Conservation (phyloP, 1,140 invertebrate species). For the Drosophila sproati region DNA sequence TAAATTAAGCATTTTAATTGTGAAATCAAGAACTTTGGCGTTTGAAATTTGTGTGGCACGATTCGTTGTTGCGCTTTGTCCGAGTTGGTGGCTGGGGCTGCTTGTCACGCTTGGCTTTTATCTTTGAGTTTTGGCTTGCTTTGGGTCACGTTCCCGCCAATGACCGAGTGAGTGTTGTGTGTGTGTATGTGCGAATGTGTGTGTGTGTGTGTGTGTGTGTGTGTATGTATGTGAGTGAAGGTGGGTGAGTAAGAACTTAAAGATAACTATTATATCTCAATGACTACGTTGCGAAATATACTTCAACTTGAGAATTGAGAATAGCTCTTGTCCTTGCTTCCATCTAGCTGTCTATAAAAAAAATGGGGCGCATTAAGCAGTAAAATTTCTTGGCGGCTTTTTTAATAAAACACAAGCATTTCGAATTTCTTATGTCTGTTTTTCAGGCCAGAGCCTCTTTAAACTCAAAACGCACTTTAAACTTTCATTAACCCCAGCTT, state of each 20-base stretch:
- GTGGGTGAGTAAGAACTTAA: constrained; percentile 25
- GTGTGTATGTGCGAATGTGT: not conserved
- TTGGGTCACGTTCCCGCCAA: constrained; percentile 62
- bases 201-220: not conserved
- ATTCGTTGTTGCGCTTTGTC: constrained; percentile 44
- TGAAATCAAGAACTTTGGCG: constrained; percentile 69
- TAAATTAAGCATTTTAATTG: constrained; percentile 77
- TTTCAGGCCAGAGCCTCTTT: no score
- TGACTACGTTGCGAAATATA: not conserved
- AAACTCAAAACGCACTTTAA: not conserved
- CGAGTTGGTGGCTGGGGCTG: constrained; percentile 24
- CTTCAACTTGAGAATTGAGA: not conserved
- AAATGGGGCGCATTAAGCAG: no score
- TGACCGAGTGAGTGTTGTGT: constrained; percentile 10
- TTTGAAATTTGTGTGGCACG: constrained; percentile 56
- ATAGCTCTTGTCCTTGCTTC: no score
- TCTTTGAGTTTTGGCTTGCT: constrained; percentile 28
- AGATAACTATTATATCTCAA: not conserved
- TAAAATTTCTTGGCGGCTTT: no score
- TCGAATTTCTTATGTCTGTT: no score
- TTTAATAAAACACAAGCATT: no score
- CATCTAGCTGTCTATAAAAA: no score
- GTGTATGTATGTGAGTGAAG: constrained; percentile 24
- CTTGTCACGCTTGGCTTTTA: constrained; percentile 58
- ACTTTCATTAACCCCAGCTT: not conserved